phyloP scores from a whole-genome alignment of 2,888 invertebrate genomes.

The Polyploca ridens region DNA sequence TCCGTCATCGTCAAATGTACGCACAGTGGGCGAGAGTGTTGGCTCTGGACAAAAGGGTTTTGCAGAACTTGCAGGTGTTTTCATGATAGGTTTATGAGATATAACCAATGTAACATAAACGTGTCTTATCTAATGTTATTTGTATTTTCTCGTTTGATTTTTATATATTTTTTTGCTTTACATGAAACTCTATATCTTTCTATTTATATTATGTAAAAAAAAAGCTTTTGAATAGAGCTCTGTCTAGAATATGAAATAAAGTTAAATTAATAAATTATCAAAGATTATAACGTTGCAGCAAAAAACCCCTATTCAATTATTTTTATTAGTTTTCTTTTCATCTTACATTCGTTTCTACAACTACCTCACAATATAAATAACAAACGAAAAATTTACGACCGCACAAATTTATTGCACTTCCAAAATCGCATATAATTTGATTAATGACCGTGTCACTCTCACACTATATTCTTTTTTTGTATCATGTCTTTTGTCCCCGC shows the following conservation, averaged over 20 bases:
- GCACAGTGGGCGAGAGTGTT: constrained; percentile 38
- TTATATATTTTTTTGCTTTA: no score
- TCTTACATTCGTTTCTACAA: neutral
- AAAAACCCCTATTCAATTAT: constrained; percentile 23
- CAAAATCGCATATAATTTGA: constrained; percentile 71
- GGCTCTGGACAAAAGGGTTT: constrained; percentile 37
- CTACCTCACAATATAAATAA: constrained; percentile 1
- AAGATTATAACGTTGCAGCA: neutral
- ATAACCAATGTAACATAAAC: no score
- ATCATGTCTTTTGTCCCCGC: constrained; percentile 49
- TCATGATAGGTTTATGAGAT: neutral
- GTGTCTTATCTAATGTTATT: neutral
- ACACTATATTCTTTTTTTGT: constrained; percentile 51
- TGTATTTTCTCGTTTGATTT: no score
- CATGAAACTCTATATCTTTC: no score
- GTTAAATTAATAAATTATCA: neutral
- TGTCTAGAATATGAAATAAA: no score
- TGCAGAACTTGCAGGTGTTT: constrained; percentile 22
- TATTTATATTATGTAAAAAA: no score
- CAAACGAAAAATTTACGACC: constrained; percentile 41
- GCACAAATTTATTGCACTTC: constrained; percentile 56
- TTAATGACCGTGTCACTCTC: constrained; percentile 66
- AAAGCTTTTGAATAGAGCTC: no score
- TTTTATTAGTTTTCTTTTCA: constrained; percentile 1
- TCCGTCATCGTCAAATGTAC: constrained; percentile 66